These are phyloP conservation scores for Heliconius himera DNA, from an alignment of 1,140 invertebrate genomes.

Conservation along the genomic window DNA sequence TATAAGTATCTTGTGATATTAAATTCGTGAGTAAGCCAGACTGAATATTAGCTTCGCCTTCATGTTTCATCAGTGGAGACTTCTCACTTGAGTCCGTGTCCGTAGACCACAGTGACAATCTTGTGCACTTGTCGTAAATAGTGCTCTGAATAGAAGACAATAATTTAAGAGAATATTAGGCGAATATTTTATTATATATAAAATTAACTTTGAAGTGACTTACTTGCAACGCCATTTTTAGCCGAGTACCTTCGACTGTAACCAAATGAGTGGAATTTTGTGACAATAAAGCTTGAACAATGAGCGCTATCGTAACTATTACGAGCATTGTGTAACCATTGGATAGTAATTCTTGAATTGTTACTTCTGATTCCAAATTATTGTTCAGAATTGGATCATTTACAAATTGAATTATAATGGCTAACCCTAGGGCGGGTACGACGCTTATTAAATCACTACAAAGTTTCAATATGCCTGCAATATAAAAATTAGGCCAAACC, in stretches of 20 bases:
- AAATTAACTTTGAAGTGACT: conserved; percentile 16
- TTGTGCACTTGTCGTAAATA: conserved; percentile 83
- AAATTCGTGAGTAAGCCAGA: conserved; percentile 90
- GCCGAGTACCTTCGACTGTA: conserved; percentile 90
- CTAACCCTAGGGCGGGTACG: conserved; percentile 89
- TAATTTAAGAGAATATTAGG: not conserved
- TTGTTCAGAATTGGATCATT: conserved; percentile 47
- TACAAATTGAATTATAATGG: conserved; percentile 88
- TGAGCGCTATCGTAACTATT: conserved; percentile 86
- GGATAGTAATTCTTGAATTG: conserved; percentile 83
- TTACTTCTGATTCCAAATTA: conserved; percentile 51
- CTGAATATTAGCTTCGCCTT: conserved; percentile 71
- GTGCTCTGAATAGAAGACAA: conserved; percentile 81
- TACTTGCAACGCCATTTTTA: conserved; percentile 91
- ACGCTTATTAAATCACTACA: conserved; percentile 89
- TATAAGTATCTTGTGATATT: conserved; percentile 91
- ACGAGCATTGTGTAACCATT: conserved; percentile 91
- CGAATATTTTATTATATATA: not conserved
- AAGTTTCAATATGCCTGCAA: conserved; percentile 89
- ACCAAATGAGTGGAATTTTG: conserved; percentile 92
- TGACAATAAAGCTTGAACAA: conserved; percentile 91
- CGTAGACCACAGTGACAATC: conserved; percentile 71
- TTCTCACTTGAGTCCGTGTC: conserved; percentile 74
- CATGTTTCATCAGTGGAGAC: conserved; percentile 50
- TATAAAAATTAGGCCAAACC: conserved; percentile 87